phyloP scores from a whole-genome alignment of 2,113 vertebrate genomes.

The Solea senegalensis region DNA sequence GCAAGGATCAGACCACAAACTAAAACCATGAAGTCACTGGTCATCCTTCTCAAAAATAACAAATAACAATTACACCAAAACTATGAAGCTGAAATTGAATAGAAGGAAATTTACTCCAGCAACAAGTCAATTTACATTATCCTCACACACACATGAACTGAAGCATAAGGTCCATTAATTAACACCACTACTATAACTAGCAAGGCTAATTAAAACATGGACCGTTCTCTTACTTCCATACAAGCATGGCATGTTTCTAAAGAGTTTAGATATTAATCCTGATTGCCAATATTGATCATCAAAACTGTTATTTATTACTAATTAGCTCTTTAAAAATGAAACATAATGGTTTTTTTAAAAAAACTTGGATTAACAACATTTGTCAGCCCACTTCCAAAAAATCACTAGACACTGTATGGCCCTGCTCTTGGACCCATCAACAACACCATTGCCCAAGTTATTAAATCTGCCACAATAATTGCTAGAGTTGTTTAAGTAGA shows the following conservation, averaged over 20 bases:
- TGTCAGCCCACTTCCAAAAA: not conserved
- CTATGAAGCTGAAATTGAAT: not conserved
- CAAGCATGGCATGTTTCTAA: not conserved
- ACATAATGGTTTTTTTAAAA: not conserved
- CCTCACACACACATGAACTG: not conserved
- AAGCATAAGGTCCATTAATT: conserved; percentile 16
- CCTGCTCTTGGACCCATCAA: too few relatives aligned
- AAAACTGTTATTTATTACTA: not conserved
- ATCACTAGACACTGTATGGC: too few relatives aligned
- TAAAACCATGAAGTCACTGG: conserved; percentile 46
- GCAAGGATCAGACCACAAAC: conserved; percentile 1
- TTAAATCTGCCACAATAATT: too few relatives aligned
- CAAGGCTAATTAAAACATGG: conserved; percentile 35
- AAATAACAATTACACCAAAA: too few relatives aligned
- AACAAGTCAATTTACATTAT: not conserved
- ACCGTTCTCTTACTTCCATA: conserved; percentile 2
- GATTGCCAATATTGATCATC: not conserved
- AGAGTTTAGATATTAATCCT: not conserved
- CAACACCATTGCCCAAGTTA: too few relatives aligned
- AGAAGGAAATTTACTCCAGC: conserved; percentile 47
- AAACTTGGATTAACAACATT: too few relatives aligned
- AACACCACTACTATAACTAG: conserved; percentile 15
- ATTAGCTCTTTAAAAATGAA: not conserved
- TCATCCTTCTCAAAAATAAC: conserved; percentile 36
- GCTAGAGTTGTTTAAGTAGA: too few relatives aligned